Evolutionary conservation across 2,113 vertebrate species (phyloP), one percentile per base, ranked within the genome.

Genomic region (Sciurus niger): DNA sequence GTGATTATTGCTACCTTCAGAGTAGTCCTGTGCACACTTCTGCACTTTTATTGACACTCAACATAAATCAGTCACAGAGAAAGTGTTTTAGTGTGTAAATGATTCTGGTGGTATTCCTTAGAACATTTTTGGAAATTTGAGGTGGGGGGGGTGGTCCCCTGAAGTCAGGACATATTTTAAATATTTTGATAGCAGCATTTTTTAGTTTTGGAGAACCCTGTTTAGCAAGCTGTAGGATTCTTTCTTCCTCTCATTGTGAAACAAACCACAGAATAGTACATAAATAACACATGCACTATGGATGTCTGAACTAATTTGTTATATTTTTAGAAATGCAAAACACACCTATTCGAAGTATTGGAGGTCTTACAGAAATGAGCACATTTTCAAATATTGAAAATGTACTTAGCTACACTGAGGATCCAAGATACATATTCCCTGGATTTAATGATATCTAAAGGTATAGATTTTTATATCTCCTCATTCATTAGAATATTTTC

Each of bases 291-390:
- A 63, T 25, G 3, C 8, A 84, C 22, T 67, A n/a, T 46, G 18
- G 48, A 32, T 34, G 18, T 32, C 43, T 84, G 76, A 76, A 43
- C 20, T 90, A 68, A 40, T 65, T 78, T 18, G 68, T 60, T 82
- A 17, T 37, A 84, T 72, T 89, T 91, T 72, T 79, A 87, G 70
- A 92, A 92, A 73, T 65, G 30, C 8, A 16, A 65, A 58, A 96
- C 58, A 22, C 28, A 90, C 20, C 46, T 77, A 40, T 82, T 91
- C 58, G 40, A 87, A 90, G 43, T 51, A 48, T 63, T 73, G 28
- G 60, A 20, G 16, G 10, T 53, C 63, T 89, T 95, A 14, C 4
- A 1, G n/a, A 67, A 73, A 73, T 13, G 40, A n/a, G 46, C 37
- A 86, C 58, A 51, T 24, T 46, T 60, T 72, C 30, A 92, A 63